Base-by-base conservation (phyloP, 2,797 vertebrate genomes). In the Chloroceryle amazona region DNA sequence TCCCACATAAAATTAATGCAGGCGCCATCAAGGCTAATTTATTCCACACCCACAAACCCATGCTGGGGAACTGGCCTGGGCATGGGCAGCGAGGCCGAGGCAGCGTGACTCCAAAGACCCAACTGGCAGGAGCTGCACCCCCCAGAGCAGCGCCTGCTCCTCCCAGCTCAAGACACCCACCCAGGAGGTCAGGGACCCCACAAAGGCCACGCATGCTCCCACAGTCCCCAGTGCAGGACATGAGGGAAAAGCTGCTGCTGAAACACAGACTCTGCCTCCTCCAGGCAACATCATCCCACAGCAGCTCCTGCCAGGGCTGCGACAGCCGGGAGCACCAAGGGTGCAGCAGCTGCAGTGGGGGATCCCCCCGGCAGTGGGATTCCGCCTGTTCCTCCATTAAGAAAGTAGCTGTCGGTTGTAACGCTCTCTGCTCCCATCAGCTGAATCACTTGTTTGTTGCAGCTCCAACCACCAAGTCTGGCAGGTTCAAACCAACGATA, bases 1-100 rank as follows among this genome's bases (percentile, higher is more conserved):
- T 95, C 90, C 93, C 96, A 96, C 91, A 57, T 23, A 14, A 87
- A 96, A 97, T 95, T 86, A 95, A 95, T 65, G 93, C 90, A 94
- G 95, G 93, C 81, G 86, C 94, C 95, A 94, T 85, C 29, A 21
- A 23, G 55, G 71, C 71, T 94, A 93, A 96, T 94, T 94, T 80
- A 90, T 75, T 90, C 76, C 86, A 58, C 90, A 4, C 88, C 91
- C 90, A 80, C 86, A 65, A 49, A 90, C 15, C 74, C 73, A 2
- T n/a, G 80, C 85, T 57, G 88, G 80, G 70, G 95, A 90, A 80
- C 90, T 6, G 62, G 93, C 86, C 81, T 18, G 3, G 42, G 90
- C 90, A 52, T 0, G 35, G 94, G 67, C 44, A 74, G 76, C 1
- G 2, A 76, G 72, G 57, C 46, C 0, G 2, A 61, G 73, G 58